Evolutionary conservation across 2,113 vertebrate species (phyloP).

Genomic region (Erpornis zantholeuca): DNA sequence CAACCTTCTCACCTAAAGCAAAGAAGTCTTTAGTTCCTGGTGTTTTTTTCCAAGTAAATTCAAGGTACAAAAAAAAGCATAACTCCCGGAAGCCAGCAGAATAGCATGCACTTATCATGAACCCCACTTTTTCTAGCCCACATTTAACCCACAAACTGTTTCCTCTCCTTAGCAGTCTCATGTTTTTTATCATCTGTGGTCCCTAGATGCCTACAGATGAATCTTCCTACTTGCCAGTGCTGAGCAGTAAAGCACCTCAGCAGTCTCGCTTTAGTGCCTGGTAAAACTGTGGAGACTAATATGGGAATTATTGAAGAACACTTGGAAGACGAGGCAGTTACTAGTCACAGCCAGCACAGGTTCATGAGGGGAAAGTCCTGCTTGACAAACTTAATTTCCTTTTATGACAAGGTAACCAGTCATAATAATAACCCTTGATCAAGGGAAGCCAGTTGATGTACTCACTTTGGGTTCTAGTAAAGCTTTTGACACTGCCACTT

Average conservation of each 20-base stretch:
- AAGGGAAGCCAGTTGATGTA: not conserved
- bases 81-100: not conserved
- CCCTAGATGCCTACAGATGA: not conserved
- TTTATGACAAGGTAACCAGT: not conserved
- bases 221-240: fast-evolving
- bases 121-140: not conserved
- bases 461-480: not conserved
- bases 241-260: not conserved
- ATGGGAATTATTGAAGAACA: not conserved
- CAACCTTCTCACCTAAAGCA: not conserved
- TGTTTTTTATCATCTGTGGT: not conserved
- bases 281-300: not conserved
- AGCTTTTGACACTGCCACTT: not conserved
- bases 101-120: not conserved
- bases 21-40: not conserved
- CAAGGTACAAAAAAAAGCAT: not conserved
- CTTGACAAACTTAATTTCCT: not conserved
- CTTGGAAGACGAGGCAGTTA: not conserved
- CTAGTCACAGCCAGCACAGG: not conserved
- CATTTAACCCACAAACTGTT: not conserved
- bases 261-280: not conserved
- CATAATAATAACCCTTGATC: not conserved
- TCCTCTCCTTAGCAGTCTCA: not conserved
- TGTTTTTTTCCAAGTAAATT: not conserved
- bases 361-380: not conserved